phyloP scores from a whole-genome alignment of 2,888 invertebrate genomes.

The Drepana falcataria region DNA sequence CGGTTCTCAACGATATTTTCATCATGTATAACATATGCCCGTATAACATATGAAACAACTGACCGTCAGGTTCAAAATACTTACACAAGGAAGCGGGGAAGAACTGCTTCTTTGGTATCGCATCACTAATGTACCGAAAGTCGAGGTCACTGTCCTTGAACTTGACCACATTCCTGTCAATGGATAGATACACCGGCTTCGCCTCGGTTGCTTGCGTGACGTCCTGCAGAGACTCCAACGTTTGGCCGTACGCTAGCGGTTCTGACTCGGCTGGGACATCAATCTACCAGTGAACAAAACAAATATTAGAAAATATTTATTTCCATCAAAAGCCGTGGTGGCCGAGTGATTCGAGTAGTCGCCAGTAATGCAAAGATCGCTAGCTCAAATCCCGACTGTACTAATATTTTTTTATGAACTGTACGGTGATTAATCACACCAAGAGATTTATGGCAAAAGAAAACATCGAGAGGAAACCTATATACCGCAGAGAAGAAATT shows the following conservation, averaged over 20 bases:
- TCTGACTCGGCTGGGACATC: constrained; percentile 11
- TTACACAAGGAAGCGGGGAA: constrained; percentile 74
- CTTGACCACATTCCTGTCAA: constrained; percentile 58
- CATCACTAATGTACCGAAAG: constrained; percentile 72
- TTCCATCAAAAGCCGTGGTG: no score
- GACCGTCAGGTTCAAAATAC: constrained; percentile 8
- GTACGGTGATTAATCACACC: no score
- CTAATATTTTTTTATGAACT: no score
- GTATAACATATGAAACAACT: no score
- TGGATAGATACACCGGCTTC: constrained; percentile 59
- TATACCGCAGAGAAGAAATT: no score
- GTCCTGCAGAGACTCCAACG: constrained; percentile 48
- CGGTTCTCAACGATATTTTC: no score
- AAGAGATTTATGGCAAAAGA: no score
- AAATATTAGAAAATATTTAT: not conserved
- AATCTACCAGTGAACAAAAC: not conserved
- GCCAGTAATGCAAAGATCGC: no score
- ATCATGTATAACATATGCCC: no score
- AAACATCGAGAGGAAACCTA: no score
- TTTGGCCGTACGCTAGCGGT: constrained; percentile 47
- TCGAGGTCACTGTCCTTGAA: constrained; percentile 69
- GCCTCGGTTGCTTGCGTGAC: constrained; percentile 27
- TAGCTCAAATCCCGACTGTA: no score
- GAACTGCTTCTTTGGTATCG: constrained; percentile 62
- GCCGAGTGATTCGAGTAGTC: no score